Evolutionary conservation across 2,797 vertebrate genomes (phyloP), one percentile per base, ranked within the genome.

Genomic region (Hippoglossus hippoglossus): DNA sequence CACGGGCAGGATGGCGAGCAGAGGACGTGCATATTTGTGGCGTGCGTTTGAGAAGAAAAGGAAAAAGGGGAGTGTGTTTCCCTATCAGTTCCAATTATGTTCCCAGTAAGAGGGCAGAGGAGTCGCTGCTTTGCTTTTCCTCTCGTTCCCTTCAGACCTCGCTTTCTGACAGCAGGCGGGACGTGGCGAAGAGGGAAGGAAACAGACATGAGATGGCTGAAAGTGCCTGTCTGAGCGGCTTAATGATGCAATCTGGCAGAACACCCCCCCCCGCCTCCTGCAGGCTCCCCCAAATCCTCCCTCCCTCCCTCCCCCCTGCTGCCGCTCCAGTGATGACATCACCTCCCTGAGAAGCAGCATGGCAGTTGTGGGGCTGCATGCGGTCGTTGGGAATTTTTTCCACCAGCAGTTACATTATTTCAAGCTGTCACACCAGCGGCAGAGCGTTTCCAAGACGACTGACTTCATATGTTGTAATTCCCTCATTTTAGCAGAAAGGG

Each of bases 241-340:
- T 84, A 83, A 86, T 89, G 91, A 92, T 90, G 89, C 89, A 87
- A 87, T 79, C 79, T 71, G 77, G 74, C 77, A 85, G 82, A 86
- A 84, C 15, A n/a, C 39, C 55, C 56, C 21, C 50, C 1, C 3
- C 26, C 18, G 0, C 16, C 22, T 4, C 34, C 11, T 26, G 25
- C 25, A 26, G 12, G 36, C 36, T 13, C 13, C 39, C 39, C 39
- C 39, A 41, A 41, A 41, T 39, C 36, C 7, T 2, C 36, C 36
- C 7, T 8, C 1, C 36, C 36, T 4, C 13, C n/a, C 16, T 12
- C 8, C 11, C 11, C 63, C 13, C 31, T 9, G 26, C 49, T 4
- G 6, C n/a, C 19, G 1, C 13, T 79, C 73, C 73, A 73, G 52
- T 24, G 10, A 88, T 91, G 89, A 91, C 90, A 89, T 91, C 88